phyloP scores from a whole-genome alignment of 2,888 invertebrate genomes.

The Chirona hameri region DNA sequence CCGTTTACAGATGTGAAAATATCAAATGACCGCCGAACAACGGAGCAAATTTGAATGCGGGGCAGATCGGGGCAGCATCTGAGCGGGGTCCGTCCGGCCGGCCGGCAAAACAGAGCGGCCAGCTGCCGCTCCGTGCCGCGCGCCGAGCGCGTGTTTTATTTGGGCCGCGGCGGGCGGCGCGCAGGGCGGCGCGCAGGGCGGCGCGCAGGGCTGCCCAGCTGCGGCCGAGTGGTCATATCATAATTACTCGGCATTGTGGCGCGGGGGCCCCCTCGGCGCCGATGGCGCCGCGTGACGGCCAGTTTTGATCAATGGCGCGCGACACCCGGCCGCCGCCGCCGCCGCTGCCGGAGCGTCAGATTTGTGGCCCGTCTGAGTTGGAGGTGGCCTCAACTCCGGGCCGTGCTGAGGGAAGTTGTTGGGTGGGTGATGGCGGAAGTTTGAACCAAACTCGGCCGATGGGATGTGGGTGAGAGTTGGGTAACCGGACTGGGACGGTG shows the following conservation, averaged over 20 bases:
- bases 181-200: no score
- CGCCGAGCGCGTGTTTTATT: neutral
- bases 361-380: neutral
- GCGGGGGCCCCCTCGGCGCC: neutral
- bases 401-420: no score
- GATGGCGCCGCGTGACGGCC: neutral
- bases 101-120: constrained; percentile 6
- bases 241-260: constrained; percentile 11
- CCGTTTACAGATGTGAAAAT: constrained; percentile 24
- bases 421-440: no score
- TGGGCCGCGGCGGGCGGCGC: neutral
- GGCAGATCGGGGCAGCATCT: neutral
- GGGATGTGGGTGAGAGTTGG: no score
- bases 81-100: neutral
- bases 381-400: no score
- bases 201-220: neutral
- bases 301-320: constrained; percentile 11
- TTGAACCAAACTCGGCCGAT: no score
- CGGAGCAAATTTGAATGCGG: constrained; percentile 13
- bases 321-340: neutral
- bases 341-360: neutral
- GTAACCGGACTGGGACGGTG: no score
- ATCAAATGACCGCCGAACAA: constrained; percentile 24
- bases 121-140: neutral
- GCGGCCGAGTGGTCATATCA: constrained; percentile 25